These are phyloP conservation scores for Sitta europaea DNA, from an alignment of 2,113 vertebrate genomes.

Conservation along the genomic window DNA sequence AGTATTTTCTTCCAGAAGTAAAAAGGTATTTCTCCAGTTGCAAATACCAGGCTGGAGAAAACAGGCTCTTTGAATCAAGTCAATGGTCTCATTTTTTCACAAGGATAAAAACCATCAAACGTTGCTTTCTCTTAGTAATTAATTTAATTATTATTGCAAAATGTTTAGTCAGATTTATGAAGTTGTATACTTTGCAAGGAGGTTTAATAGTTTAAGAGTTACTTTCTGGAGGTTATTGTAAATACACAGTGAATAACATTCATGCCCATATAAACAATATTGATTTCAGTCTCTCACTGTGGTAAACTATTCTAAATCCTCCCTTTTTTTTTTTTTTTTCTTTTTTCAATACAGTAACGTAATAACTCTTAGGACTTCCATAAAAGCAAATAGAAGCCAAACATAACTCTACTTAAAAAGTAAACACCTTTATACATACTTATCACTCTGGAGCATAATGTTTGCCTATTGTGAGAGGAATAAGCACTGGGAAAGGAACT, in stretches of 20 bases:
- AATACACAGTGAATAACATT: slow-evolving; percentile 6
- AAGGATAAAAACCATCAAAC: neutral
- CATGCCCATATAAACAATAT: slow-evolving; percentile 4
- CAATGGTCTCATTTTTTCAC: neutral
- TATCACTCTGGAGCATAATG: neutral
- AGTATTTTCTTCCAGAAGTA: neutral
- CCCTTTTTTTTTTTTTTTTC: neutral
- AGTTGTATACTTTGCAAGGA: neutral
- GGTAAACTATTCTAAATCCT: slow-evolving; percentile 15
- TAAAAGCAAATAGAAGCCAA: slow-evolving; percentile 6
- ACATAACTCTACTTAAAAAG: neutral
- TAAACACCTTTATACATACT: neutral
- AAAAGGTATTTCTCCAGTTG: neutral
- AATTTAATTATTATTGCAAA: slow-evolving; percentile 32
- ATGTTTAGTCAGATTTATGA: slow-evolving; percentile 50
- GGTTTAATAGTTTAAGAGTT: slow-evolving; percentile 45
- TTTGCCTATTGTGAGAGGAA: neutral
- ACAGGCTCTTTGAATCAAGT: neutral
- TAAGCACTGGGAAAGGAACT: neutral
- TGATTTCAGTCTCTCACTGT: slow-evolving; percentile 9
- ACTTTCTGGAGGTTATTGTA: slow-evolving; percentile 39
- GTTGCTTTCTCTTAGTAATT: slow-evolving; percentile 25
- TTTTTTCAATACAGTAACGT: neutral
- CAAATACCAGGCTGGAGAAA: neutral
- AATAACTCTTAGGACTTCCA: neutral